A percentile compares a stretch with the other conserved stretches of the same genome.
Conservation (phyloP, 2,888 invertebrate species). For the Barypeithes pellucidus region DNA sequence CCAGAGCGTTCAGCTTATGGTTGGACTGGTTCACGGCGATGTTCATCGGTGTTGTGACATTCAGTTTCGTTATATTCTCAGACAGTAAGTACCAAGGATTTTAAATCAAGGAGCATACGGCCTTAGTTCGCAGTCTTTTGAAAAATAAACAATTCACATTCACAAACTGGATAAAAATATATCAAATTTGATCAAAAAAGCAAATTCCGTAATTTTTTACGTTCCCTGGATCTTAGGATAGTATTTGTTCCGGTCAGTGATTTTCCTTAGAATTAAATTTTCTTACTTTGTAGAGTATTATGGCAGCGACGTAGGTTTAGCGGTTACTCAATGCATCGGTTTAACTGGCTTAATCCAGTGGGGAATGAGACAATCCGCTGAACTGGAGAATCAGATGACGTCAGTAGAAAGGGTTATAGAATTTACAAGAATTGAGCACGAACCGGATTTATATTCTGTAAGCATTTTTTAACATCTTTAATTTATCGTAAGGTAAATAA, state of each 20-base stretch:
- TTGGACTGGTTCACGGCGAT: conserved; percentile 80
- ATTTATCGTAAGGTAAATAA: no score
- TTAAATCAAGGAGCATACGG: no score
- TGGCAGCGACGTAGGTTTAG: conserved; percentile 73
- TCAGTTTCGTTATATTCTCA: conserved; percentile 76
- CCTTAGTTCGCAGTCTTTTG: no score
- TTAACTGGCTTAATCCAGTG: conserved; percentile 74
- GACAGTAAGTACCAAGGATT: conserved; percentile 55
- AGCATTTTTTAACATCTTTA: conserved; percentile 29
- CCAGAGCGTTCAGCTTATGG: conserved; percentile 82
- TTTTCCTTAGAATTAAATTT: no score
- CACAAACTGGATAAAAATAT: no score
- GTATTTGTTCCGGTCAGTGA: no score
- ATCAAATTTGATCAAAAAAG: no score
- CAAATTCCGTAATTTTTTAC: no score
- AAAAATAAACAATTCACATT: no score
- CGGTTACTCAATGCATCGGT: conserved; percentile 73
- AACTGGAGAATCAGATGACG: conserved; percentile 77
- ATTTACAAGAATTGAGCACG: conserved; percentile 74
- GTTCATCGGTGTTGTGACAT: conserved; percentile 79
- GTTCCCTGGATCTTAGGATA: no score
- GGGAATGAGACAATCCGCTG: conserved; percentile 81
- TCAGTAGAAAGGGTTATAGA: conserved; percentile 80
- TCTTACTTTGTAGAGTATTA: conserved; percentile 55
- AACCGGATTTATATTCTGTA: conserved; percentile 67